Percentiles rank a stretch among this genome's conserved stretches.
Conservation (phyloP, 1,140 invertebrate species). For the Megalonaias nervosa region DNA sequence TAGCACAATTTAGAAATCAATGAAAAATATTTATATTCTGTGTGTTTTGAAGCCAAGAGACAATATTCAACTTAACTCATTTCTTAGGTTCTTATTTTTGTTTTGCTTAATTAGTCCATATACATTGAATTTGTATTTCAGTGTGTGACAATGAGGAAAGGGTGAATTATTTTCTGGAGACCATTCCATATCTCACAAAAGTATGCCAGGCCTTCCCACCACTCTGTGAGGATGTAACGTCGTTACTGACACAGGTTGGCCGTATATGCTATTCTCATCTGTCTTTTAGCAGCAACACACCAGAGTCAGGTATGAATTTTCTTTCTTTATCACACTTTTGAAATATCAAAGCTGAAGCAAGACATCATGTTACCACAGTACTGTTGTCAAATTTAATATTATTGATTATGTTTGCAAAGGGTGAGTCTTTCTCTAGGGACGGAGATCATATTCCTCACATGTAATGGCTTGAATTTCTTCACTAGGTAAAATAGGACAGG, state of each 20-base stretch:
- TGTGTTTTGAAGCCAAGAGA: too few relatives aligned
- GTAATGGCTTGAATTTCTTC: neutral
- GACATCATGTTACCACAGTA: neutral
- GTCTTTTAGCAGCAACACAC: conserved; percentile 47
- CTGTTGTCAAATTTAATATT: neutral
- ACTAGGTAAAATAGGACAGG: neutral
- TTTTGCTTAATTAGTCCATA: too few relatives aligned
- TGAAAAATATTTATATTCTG: too few relatives aligned
- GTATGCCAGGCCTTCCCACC: conserved; percentile 95
- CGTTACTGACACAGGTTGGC: conserved; percentile 88
- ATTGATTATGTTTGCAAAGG: neutral
- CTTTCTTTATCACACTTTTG: conserved; percentile 3
- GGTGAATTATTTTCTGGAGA: conserved; percentile 85
- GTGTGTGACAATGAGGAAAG: conserved; percentile 86
- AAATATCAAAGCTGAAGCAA: neutral
- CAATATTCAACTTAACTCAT: too few relatives aligned
- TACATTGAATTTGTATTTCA: conserved; percentile 58
- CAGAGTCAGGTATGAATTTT: conserved; percentile 39
- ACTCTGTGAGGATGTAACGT: conserved; percentile 89
- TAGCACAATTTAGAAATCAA: too few relatives aligned
- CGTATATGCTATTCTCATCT: conserved; percentile 86
- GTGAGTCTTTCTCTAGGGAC: neutral
- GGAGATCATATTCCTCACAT: neutral
- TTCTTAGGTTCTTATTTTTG: too few relatives aligned
- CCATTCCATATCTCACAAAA: conserved; percentile 86